These are phyloP conservation scores for Fissipunctia ypsillon DNA, from an alignment of 2,888 invertebrate genomes.

Conservation along the genomic window DNA sequence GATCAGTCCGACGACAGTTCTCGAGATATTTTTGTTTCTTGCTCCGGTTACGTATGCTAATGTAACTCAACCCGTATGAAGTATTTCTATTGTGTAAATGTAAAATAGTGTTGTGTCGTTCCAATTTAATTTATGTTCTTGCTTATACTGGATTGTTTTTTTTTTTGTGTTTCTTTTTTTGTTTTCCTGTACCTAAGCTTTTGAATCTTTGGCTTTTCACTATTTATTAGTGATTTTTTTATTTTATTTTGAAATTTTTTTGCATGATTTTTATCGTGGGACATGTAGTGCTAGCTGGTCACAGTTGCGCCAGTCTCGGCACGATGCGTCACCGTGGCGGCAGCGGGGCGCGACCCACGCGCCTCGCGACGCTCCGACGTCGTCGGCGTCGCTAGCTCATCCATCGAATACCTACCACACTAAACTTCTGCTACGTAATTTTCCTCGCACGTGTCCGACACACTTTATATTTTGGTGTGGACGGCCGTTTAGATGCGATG, in stretches of 20 bases:
- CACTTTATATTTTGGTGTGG: slow-evolving; percentile 56
- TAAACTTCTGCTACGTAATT: slow-evolving; percentile 46
- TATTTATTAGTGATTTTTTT: not conserved
- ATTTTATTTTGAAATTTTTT: not conserved
- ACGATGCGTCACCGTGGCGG: slow-evolving; percentile 85
- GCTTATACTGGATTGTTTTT: not conserved
- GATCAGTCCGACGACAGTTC: slow-evolving; percentile 65
- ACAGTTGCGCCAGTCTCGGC: slow-evolving; percentile 58
- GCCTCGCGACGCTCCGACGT: slow-evolving; percentile 63
- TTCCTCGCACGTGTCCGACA: slow-evolving; percentile 72
- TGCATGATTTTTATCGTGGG: slow-evolving; percentile 18
- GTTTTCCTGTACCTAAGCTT: not conserved
- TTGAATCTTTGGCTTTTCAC: not conserved
- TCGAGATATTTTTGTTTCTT: slow-evolving; percentile 44
- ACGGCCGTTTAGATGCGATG: slow-evolving; percentile 11
- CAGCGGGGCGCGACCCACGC: slow-evolving; percentile 83
- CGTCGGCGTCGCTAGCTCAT: slow-evolving; percentile 48
- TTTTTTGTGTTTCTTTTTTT: too few species aligned
- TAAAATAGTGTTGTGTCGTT: slow-evolving; percentile 6
- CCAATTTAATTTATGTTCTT: not conserved
- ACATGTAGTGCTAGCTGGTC: slow-evolving; percentile 42
- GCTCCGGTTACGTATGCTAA: slow-evolving; percentile 34
- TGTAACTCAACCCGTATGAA: slow-evolving; percentile 4
- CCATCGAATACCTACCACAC: slow-evolving; percentile 47
- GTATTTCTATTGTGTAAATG: slow-evolving; percentile 21